Base-by-base conservation (phyloP, 2,113 vertebrate species). In the Micromys minutus region DNA sequence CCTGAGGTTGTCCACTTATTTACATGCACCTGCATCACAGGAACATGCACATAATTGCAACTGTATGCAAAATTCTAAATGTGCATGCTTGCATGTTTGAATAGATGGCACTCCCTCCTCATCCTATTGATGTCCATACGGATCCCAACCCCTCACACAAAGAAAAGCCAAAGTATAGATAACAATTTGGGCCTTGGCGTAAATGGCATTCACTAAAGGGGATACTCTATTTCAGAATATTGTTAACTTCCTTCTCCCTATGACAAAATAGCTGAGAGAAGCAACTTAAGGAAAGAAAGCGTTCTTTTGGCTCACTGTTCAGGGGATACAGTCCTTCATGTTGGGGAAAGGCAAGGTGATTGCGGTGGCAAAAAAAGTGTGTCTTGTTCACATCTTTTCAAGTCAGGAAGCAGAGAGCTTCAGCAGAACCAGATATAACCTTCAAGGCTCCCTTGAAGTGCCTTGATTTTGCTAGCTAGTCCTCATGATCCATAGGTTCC, bases 171-270 rank as follows among this genome's bases (percentile, higher is more conserved):
- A 8, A 6, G 29, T 69, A 15, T 74, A 87, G 36, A 63, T 63
- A 39, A 89, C 84, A 79, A 85, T 87, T 75, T 69, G 36, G 71
- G 19, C 29, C 47, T 87, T 36, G 11, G 4, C 47, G n/a, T 63
- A 83, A 89, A 79, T 65, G 79, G 12, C 29, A 74, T 84, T 93
- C 94, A 21, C 69, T 76, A 52, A 59, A 88, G 81, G 81, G 72
- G 72, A 93, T 59, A 24, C 71, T 63, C 22, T 36, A 31, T 19
- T 7, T 89, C 42, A 21, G 50, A n/a, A 13, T 57, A 19, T 39
- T 85, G 42, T 50, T 86, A 71, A 39, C 26, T 57, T 72, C 50
- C 47, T 87, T 72, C 7, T 72, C 36, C 3, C 34, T 71, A 16
- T 16, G 47, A 55, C 65, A 52, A 52, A 55, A 71, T 39, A 55